A percentile compares a stretch with the other conserved stretches of the same genome.
phyloP scores from a whole-genome alignment of 2,888 invertebrate genomes.

The Colostygia pectinataria region DNA sequence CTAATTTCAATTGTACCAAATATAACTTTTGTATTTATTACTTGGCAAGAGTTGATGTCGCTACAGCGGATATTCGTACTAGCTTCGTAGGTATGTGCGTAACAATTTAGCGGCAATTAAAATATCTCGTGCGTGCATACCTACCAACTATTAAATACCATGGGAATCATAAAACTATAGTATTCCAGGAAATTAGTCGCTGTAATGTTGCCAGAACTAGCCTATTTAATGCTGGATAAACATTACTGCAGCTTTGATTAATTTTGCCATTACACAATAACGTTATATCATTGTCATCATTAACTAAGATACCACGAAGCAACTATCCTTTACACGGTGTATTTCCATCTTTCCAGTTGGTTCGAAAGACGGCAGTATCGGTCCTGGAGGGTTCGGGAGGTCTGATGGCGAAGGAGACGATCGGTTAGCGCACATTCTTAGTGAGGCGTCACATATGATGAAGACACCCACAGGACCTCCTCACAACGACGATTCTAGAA shows the following conservation, averaged over 20 bases:
- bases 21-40: conserved; percentile 78
- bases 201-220: conserved; percentile 28
- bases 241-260: conserved; percentile 21
- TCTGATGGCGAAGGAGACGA: conserved; percentile 93
- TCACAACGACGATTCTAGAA: conserved; percentile 85
- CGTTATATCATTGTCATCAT: conserved; percentile 15
- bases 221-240: conserved; percentile 18
- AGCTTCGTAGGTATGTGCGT: conserved; percentile 44
- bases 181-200: conserved; percentile 34
- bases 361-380: conserved; percentile 90
- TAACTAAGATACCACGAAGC: background rate
- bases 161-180: conserved; percentile 40
- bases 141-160: conserved; percentile 45
- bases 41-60: conserved; percentile 68
- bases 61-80: conserved; percentile 41
- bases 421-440: conserved; percentile 95
- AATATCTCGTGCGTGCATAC: conserved; percentile 58
- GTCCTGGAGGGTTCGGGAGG: conserved; percentile 89
- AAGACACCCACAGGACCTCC: conserved; percentile 82
- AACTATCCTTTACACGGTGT: conserved; percentile 2
- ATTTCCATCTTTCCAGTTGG: conserved; percentile 80
- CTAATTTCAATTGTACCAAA: conserved; percentile 81
- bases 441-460: conserved; percentile 96
- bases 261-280: conserved; percentile 13
- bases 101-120: conserved; percentile 76